These are phyloP conservation scores for Ornithoptera alexandrae DNA, from an alignment of 2,888 invertebrate species.

Conservation along the genomic window DNA sequence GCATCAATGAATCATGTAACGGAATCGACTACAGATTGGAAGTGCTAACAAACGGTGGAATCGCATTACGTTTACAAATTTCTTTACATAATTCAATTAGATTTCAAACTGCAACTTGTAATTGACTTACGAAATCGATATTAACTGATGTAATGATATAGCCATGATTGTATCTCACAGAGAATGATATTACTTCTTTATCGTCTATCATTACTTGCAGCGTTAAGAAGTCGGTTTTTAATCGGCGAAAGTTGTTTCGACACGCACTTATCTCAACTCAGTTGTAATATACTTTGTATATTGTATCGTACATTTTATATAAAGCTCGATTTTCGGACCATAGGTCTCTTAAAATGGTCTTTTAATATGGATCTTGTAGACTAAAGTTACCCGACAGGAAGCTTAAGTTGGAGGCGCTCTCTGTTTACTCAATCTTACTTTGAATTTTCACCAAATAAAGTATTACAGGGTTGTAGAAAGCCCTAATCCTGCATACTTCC, in stretches of 20 bases:
- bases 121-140: conserved; percentile 17
- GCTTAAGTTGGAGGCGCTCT: too few relatives aligned
- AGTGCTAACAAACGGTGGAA: not conserved
- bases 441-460: too few relatives aligned
- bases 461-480: too few relatives aligned
- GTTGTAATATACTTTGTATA: conserved; percentile 40
- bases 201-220: conserved; percentile 48
- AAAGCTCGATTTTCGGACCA: conserved; percentile 34
- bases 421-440: too few relatives aligned
- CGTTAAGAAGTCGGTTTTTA: conserved; percentile 50
- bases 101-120: conserved; percentile 5
- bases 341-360: too few relatives aligned
- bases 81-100: conserved; percentile 20
- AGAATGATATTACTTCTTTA: conserved; percentile 40
- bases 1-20: not conserved
- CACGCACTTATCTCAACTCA: conserved; percentile 58
- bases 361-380: too few relatives aligned
- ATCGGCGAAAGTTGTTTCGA: conserved; percentile 75
- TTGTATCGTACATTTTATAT: conserved; percentile 41
- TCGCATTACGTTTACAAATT: conserved; percentile 1
- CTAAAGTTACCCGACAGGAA: too few relatives aligned
- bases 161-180: conserved; percentile 5
- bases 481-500: too few relatives aligned
- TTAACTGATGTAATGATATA: conserved; percentile 21
- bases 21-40: not conserved